Base-by-base conservation (phyloP, 23 tunicate species). In the Trididemnum nubilum region DNA sequence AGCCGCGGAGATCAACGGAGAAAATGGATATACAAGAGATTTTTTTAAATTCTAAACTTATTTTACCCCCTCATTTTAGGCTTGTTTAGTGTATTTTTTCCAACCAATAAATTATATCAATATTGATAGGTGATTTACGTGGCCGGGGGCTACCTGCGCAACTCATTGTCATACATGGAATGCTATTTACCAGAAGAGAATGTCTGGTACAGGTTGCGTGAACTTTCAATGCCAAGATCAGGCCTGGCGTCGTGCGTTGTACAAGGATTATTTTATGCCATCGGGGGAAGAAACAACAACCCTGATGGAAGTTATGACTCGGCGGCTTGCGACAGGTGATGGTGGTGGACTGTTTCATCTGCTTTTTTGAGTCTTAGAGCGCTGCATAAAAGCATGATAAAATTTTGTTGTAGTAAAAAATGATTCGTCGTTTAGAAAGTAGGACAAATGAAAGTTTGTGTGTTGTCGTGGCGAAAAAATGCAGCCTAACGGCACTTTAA, bases 191-290 rank as follows among this genome's bases (percentile, higher is more conserved):
- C 97, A 7, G 85, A 83, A 51, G 86, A 87, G 61, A 83, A 87
- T 35, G 44, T 78, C 4, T 92, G 97, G 97, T 69, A 81, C 33
- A 64, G 81, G 31, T 77, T 92, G 1, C 74, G 88, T 15, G 92
- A 92, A 35, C 59, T 92, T 12, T 92, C 97, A 2, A 87, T 83
- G 85, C 97, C 97, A 22, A 51, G 97, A 33, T 82, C 88, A 1
- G 97, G 97, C 25, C 72, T 92, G 0, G 88, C 97, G n/a, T 78
- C 92, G 35, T 92, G 97, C 78, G 97, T 92, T 9, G 89, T 87
- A 12, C 91, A 85, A 27, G 97, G 97, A 0, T 79, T 92, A 1
- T 84, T 92, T 64, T 92, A 92, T 75, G 97, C 89, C 38, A 92
- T 92, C 51, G 97, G 97, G 15, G 97, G 97, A 2, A 59, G 97